These are phyloP conservation scores for Glaucopsyche alexis DNA, from an alignment of 2,888 invertebrate genomes.

Conservation along the genomic window DNA sequence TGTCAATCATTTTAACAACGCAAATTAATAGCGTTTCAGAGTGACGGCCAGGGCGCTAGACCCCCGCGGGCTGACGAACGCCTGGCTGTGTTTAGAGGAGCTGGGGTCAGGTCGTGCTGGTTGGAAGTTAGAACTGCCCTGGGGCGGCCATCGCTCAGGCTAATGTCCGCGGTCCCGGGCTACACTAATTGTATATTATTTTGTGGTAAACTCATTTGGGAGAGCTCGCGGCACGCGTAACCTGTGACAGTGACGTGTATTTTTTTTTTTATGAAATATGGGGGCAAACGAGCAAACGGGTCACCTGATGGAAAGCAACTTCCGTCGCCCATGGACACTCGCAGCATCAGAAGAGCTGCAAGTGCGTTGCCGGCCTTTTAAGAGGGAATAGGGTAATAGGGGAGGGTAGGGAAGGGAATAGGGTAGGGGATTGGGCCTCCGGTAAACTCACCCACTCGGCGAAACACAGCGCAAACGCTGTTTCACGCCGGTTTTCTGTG, in stretches of 20 bases:
- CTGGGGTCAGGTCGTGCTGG: conserved; percentile 45
- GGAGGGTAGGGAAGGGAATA: too few relatives aligned
- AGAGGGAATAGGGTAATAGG: too few relatives aligned
- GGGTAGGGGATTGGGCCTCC: too few relatives aligned
- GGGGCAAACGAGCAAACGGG: too few relatives aligned
- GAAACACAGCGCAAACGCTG: too few relatives aligned
- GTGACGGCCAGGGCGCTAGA: conserved; percentile 54
- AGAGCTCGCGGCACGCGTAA: conserved; percentile 52
- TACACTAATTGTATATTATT: conserved; percentile 68
- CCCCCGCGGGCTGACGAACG: conserved; percentile 43
- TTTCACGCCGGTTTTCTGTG: too few relatives aligned
- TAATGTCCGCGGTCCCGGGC: conserved; percentile 64
- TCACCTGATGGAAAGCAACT: too few relatives aligned
- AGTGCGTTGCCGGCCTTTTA: too few relatives aligned
- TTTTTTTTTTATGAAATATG: too few relatives aligned
- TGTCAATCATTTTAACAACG: conserved; percentile 90
- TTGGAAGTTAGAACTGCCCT: conserved; percentile 53
- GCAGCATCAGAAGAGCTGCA: too few relatives aligned
- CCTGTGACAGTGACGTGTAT: conserved; percentile 45
- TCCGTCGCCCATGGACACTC: too few relatives aligned
- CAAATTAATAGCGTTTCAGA: conserved; percentile 77
- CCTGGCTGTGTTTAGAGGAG: conserved; percentile 7
- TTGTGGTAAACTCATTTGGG: conserved; percentile 70
- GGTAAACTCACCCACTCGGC: too few relatives aligned
- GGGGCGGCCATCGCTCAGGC: conserved; percentile 65